Evolutionary conservation across 2,888 invertebrate genomes (phyloP), one percentile per base, ranked within the genome.

Genomic region (Hypolimnas misippus): DNA sequence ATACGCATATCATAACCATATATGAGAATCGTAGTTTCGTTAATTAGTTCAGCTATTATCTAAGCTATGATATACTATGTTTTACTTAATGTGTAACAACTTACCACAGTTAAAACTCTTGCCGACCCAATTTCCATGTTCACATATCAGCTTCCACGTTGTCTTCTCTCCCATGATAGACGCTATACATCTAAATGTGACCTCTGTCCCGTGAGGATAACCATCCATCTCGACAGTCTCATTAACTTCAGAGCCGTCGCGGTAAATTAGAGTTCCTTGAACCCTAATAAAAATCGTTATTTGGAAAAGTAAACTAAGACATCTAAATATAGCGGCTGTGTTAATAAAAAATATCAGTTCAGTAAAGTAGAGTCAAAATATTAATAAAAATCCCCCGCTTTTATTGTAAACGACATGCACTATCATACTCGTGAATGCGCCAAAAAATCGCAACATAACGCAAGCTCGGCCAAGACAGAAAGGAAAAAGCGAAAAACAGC

Each of bases 81-180:
- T 42, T 40, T 42, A 10, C 10, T 42, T 16, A 3, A 10, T 10
- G 17, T 42, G 10, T 10, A 10, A 8, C 7, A 35, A 78, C 93
- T 87, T 83, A 96, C 96, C 97, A 81, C 97, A 97, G 73, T 94
- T 95, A 63, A 95, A 94, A 55, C 96, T 95, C 74, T 96, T 93
- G 19, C 97, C 97, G 65, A 96, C 94, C 97, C 97, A 97, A 70
- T 93, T 94, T 0, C 97, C 97, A 73, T 97, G 95, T 77, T 97
- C 96, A 74, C 97, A 97, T 60, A 96, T 94, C 21, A 97, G 95
- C 72, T 96, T 95, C 97, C 97, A 97, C 0, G 96, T 96, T 25
- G 95, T 96, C 76, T 95, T 95, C 84, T 96, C 96, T 0, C 96
- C 96, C 90, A 96, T 95, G 46, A 96, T 95, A 68, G 95, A 95